Evolutionary conservation across 2,888 invertebrate species (phyloP), one percentile per base, ranked within the genome.

Genomic region (Eupithecia centaureata): DNA sequence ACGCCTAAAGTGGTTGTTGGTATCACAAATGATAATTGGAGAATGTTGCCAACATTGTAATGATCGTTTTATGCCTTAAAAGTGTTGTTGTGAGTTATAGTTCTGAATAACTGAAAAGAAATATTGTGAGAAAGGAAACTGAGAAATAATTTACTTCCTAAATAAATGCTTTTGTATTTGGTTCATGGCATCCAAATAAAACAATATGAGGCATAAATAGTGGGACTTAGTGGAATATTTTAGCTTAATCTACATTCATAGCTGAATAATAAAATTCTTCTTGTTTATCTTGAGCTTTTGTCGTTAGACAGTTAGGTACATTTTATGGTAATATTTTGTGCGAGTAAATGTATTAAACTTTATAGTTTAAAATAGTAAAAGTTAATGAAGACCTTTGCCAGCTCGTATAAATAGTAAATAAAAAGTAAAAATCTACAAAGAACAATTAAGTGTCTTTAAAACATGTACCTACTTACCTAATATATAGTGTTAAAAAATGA

Each of bases 1-100:
- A 63, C 65, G 58, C 54, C 59, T 71, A 73, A 73, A 63, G 70
- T 68, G 68, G 65, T 67, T 70, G 67, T 65, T 65, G 64, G 76
- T 76, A 77, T 76, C 77, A 73, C 71, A 63, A 67, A 73, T 73
- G 76, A 76, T 76, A 76, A 74, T 75, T 73, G 65, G 66, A 57
- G 70, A 65, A 63, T 65, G 67, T 70, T 71, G 61, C 64, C 42
- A 67, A 65, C 67, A 51, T 33, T 66, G 71, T 76, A 73, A 74
- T 73, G 73, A 72, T 65, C 70, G 64, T 67, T 69, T 72, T 67
- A 67, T 68, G 68, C 69, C 57, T 22, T 15, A 61, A 35, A 71
- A 62, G 70, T 72, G 72, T 73, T 71, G 64, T 67, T 62, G 47
- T 71, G 73, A 73, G 62, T 72, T 75, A 73, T 72, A 64, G 67